These are phyloP conservation scores for Illadopsis cleaveri DNA, from an alignment of 2,113 vertebrate species.

Conservation along the genomic window DNA sequence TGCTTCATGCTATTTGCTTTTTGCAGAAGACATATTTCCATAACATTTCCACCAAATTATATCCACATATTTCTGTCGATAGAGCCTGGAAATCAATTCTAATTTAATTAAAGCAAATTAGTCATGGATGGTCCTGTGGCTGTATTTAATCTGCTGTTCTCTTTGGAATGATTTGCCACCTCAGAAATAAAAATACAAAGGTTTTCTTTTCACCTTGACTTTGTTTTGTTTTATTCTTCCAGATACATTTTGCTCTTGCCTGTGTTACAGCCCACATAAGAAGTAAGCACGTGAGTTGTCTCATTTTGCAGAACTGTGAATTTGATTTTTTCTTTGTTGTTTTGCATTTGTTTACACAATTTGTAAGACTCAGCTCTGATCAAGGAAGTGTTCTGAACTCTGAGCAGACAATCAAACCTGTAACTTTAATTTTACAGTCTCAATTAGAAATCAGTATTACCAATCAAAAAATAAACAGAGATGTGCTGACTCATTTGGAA, in stretches of 20 bases:
- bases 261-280: background rate
- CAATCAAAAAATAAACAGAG: slow-evolving; percentile 43
- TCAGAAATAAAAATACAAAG: background rate
- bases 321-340: background rate
- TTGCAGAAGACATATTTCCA: slow-evolving; percentile 3
- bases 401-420: background rate
- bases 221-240: background rate
- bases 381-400: background rate
- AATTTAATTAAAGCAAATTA: slow-evolving; percentile 29
- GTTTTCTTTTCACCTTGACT: background rate
- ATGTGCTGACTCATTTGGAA: slow-evolving; percentile 39
- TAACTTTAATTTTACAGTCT: slow-evolving; percentile 37
- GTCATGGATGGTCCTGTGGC: background rate
- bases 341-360: slow-evolving; percentile 25
- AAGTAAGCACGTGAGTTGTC: background rate
- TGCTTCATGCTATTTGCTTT: background rate
- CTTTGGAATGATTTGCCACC: background rate
- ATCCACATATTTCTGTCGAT: background rate
- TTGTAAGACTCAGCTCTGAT: background rate
- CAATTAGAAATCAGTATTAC: slow-evolving; percentile 25
- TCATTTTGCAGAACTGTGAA: background rate
- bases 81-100: slow-evolving; percentile 14
- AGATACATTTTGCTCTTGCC: background rate
- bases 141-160: background rate
- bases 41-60: background rate